These are phyloP conservation scores for Ornithorhynchus anatinus DNA, from an alignment of 2,113 vertebrate species.

Conservation along the genomic window DNA sequence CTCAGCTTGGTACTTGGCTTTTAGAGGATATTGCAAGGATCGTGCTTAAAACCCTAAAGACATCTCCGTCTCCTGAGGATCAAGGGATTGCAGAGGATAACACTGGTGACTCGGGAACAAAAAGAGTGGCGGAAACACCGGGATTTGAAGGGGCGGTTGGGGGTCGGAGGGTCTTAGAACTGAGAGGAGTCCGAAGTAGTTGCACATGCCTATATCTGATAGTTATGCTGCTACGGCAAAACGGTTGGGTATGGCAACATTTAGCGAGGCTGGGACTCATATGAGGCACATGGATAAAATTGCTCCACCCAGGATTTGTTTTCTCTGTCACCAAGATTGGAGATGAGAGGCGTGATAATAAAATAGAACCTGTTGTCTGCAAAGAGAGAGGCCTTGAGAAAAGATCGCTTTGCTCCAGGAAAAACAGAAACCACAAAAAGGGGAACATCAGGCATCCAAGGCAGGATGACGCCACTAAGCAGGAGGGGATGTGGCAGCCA, in stretches of 20 bases:
- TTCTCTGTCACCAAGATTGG: not conserved
- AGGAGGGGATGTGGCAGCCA: accelerated
- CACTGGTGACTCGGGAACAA: not conserved
- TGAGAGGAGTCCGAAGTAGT: not conserved
- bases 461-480: accelerated
- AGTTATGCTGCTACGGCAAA: not conserved
- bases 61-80: constrained; percentile 1
- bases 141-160: not conserved
- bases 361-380: not conserved
- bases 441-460: accelerated
- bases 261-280: not conserved
- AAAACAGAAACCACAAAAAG: not conserved
- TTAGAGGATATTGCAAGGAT: not conserved
- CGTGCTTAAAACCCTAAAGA: constrained; percentile 4
- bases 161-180: not conserved
- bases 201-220: accelerated
- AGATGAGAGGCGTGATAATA: not conserved
- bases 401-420: not conserved
- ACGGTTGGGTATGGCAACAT: not conserved
- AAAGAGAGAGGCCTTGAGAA: not conserved
- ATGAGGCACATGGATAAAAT: not conserved
- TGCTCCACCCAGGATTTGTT: not conserved
- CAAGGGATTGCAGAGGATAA: constrained; percentile 20
- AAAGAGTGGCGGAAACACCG: not conserved
- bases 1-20: not conserved